Evolutionary conservation across 92 coral and sea anemone genomes (phyloP).

Genomic region (Umimayanthus chanpuru): DNA sequence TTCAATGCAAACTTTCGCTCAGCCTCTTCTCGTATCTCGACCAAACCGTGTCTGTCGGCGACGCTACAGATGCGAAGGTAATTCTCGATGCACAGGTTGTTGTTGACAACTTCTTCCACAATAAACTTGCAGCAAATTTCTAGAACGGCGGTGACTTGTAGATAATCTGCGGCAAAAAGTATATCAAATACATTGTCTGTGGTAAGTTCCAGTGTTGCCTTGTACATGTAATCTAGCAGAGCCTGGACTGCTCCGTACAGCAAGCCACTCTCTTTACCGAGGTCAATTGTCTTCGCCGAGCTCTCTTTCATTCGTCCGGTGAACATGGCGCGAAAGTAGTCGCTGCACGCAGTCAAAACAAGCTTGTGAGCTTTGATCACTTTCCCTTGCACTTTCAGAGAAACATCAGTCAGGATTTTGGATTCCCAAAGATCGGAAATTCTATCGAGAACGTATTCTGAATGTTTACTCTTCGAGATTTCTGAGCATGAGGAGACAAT

Average conservation of each 20-base stretch:
- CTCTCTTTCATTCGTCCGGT: conserved; percentile 65
- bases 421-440: conserved; percentile 33
- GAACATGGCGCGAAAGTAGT: conserved; percentile 73
- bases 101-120: not conserved
- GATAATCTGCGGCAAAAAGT: conserved; percentile 51
- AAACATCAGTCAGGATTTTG: conserved; percentile 44
- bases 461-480: not conserved
- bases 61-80: conserved; percentile 35
- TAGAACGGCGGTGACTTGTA: conserved; percentile 34
- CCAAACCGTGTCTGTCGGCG: conserved; percentile 51
- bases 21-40: conserved; percentile 44
- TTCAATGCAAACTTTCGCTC: conserved; percentile 25
- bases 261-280: conserved; percentile 31
- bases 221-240: conserved; percentile 47
- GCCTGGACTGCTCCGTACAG: conserved; percentile 39
- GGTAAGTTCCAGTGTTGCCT: conserved; percentile 40
- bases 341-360: conserved; percentile 63
- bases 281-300: conserved; percentile 49
- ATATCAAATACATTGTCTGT: conserved; percentile 45
- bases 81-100: conserved; percentile 41
- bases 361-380: conserved; percentile 58
- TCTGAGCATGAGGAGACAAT: not conserved
- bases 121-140: conserved; percentile 46
- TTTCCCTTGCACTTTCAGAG: conserved; percentile 41
- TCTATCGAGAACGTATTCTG: conserved; percentile 4